These are phyloP conservation scores for Poicephalus gulielmi DNA, from an alignment of 2,113 vertebrate species.

Conservation along the genomic window DNA sequence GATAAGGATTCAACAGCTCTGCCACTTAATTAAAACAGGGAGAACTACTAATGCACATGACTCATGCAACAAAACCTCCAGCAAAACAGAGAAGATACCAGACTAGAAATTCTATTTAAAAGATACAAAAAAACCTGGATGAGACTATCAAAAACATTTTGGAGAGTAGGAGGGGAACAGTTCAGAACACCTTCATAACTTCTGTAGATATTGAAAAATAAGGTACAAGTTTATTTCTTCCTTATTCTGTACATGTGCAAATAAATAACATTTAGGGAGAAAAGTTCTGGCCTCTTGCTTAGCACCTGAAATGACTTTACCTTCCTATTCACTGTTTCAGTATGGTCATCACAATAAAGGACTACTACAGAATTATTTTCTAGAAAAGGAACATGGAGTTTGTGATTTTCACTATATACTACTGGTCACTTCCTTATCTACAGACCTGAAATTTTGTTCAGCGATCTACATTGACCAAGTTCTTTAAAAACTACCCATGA, in stretches of 20 bases:
- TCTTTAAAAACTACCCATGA: not conserved
- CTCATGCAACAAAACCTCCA: not conserved
- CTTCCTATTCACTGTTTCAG: not conserved
- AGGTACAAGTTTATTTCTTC: not conserved
- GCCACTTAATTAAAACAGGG: constrained; percentile 40
- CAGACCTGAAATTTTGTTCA: not conserved
- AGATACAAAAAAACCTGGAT: constrained; percentile 21
- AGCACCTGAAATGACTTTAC: not conserved
- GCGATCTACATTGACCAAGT: not conserved
- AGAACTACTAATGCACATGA: constrained; percentile 47
- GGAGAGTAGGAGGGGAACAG: constrained; percentile 22
- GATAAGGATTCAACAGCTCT: not conserved
- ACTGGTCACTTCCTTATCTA: not conserved
- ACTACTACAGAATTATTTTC: not conserved
- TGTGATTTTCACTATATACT: not conserved
- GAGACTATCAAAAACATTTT: constrained; percentile 17
- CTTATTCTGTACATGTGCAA: not conserved
- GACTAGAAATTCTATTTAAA: constrained; percentile 8
- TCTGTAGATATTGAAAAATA: constrained; percentile 10
- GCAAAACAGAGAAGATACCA: constrained; percentile 13
- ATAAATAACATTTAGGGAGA: not conserved
- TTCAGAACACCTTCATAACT: constrained; percentile 43
- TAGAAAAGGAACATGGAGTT: not conserved
- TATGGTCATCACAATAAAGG: not conserved
- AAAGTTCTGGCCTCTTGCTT: not conserved